Evolutionary conservation across 2,797 vertebrate species (phyloP).

Genomic region (Centroberyx gerrardi): DNA sequence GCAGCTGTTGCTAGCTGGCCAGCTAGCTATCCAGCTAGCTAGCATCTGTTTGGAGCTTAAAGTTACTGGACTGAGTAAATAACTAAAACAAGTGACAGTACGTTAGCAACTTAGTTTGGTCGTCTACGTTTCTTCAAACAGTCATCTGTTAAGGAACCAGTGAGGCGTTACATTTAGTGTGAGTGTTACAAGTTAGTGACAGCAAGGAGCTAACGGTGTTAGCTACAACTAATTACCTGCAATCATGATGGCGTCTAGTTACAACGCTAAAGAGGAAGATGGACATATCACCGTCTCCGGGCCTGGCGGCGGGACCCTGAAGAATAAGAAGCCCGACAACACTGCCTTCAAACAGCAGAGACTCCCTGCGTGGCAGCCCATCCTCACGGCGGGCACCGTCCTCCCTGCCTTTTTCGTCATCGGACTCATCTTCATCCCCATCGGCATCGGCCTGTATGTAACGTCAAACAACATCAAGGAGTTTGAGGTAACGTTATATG

Average conservation of each 20-base stretch:
- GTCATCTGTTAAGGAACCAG: too few relatives aligned
- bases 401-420: slow-evolving; percentile 95
- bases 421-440: slow-evolving; percentile 95
- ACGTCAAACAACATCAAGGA: slow-evolving; percentile 95
- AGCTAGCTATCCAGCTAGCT: too few relatives aligned
- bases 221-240: neutral
- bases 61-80: neutral
- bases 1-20: neutral
- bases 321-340: slow-evolving; percentile 92
- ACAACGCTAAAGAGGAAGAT: slow-evolving; percentile 89
- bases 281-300: slow-evolving; percentile 79
- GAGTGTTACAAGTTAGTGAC: too few relatives aligned
- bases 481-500: slow-evolving; percentile 85
- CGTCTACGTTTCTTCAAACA: too few relatives aligned
- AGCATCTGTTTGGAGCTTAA: too few relatives aligned
- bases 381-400: slow-evolving; percentile 93
- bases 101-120: neutral
- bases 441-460: slow-evolving; percentile 94
- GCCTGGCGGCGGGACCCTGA: slow-evolving; percentile 70
- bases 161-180: too few relatives aligned
- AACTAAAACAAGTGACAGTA: neutral
- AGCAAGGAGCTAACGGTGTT: neutral
- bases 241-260: slow-evolving; percentile 87
- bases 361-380: slow-evolving; percentile 94
- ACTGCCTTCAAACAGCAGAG: slow-evolving; percentile 95